Conservation (phyloP, 2,797 vertebrate species). For the Malurus leucopterus region DNA sequence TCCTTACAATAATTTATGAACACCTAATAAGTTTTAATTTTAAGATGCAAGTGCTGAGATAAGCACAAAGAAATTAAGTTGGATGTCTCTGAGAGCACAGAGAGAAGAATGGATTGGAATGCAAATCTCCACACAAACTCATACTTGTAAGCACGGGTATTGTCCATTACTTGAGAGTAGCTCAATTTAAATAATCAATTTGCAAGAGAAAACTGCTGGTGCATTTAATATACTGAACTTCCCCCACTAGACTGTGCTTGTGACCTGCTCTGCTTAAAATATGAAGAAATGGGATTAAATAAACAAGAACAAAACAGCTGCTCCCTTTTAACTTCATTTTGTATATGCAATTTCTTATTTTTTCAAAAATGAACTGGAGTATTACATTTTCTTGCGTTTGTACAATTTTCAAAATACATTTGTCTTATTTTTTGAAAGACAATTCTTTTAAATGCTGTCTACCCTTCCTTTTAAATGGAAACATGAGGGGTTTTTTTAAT, state of each 20-base stretch:
- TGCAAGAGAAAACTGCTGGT: slow-evolving; percentile 63
- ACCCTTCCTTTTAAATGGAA: neutral
- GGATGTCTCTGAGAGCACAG: neutral
- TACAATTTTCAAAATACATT: neutral
- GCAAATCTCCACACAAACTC: slow-evolving; percentile 47
- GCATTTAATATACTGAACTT: slow-evolving; percentile 65
- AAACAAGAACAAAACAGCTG: neutral
- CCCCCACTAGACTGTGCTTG: slow-evolving; percentile 25
- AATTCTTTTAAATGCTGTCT: slow-evolving; percentile 26
- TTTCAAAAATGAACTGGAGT: neutral
- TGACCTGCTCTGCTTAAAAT: slow-evolving; percentile 22
- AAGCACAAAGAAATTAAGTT: slow-evolving; percentile 42
- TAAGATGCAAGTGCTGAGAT: slow-evolving; percentile 17
- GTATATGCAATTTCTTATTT: neutral
- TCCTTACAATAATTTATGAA: neutral
- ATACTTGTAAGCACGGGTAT: slow-evolving; percentile 23
- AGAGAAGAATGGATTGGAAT: slow-evolving; percentile 44
- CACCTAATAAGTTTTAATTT: slow-evolving; percentile 19
- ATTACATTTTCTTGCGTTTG: neutral
- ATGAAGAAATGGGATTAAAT: slow-evolving; percentile 13
- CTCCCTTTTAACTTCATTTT: neutral
- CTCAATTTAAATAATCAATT: slow-evolving; percentile 67
- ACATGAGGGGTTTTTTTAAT: neutral
- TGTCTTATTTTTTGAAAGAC: neutral
- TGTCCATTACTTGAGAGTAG: slow-evolving; percentile 57